Base-by-base conservation (phyloP, 2,113 vertebrate species). In the Sarotherodon lohbergeri region DNA sequence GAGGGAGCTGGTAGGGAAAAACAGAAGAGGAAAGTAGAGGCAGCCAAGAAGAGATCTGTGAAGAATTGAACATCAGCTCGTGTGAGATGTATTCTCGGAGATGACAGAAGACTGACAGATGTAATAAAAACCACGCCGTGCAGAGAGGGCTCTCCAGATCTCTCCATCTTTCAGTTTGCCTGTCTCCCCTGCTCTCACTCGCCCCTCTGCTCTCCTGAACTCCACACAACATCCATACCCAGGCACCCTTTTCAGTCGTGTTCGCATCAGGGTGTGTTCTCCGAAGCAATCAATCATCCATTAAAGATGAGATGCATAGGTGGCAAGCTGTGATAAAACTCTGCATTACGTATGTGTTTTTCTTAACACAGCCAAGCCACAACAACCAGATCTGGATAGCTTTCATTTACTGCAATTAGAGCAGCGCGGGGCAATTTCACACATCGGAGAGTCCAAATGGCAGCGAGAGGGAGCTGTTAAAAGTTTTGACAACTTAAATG, bases 111-210 rank as follows among this genome's bases (percentile, higher is more conserved):
- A 95, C 76, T 94, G 91, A 94, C 82, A 83, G 88, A 66, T 89
- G 85, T 91, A 94, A 95, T 95, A 80, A 91, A 91, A 92, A 94
- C 84, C 94, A 92, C 81, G 73, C 82, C 8, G 5, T 41, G 13
- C 19, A 11, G 76, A 12, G 73, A 12, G 68, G 13, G 43, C 88
- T 87, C 83, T 90, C 88, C 84, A 91, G 56, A 92, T 84, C 86
- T 86, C 80, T 80, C 85, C 80, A 55, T 88, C 57, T 82, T 68
- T 80, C 14, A 41, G 76, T 19, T 89, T 89, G 82, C 86, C 56
- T 56, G 73, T 50, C 46, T 59, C 79, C 61, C 71, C 82, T n/a
- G 34, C 71, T 80, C 81, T 85, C 55, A 80, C 76, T 56, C 80
- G 92, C 34, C 39, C 55, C 3, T 1, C 36, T 55, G 19, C 8